These are phyloP conservation scores for Ptilonorhynchus violaceus DNA, from an alignment of 2,113 vertebrate species.

Conservation along the genomic window DNA sequence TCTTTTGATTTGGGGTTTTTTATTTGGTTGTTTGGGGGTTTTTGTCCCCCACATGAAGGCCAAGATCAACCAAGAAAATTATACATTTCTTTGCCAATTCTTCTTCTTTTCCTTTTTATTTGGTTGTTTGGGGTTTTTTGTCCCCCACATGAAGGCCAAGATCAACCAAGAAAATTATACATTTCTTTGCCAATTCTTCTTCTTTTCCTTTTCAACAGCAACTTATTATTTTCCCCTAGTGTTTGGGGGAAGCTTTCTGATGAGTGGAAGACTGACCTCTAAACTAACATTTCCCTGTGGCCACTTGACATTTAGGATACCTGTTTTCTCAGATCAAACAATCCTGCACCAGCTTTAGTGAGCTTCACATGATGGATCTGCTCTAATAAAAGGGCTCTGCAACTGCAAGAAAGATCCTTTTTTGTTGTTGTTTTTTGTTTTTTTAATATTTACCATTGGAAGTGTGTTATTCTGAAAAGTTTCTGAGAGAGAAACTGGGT, in stretches of 20 bases:
- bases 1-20: background rate
- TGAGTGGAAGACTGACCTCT: background rate
- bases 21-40: accelerated
- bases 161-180: background rate
- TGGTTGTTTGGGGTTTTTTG: accelerated
- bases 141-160: background rate
- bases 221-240: accelerated
- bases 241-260: background rate
- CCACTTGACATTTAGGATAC: background rate
- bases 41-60: background rate
- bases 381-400: background rate
- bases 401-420: background rate
- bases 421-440: background rate
- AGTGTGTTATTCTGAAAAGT: background rate
- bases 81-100: background rate
- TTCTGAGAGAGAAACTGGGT: background rate
- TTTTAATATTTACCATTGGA: background rate
- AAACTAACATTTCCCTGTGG: background rate
- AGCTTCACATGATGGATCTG: background rate
- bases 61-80: background rate
- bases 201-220: background rate
- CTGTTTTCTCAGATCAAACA: background rate
- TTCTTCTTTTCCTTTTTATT: background rate
- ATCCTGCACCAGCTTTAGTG: background rate
- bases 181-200: background rate